Evolutionary conservation across 2,113 vertebrate species (phyloP).

Genomic region (Motacilla tschutschensis): DNA sequence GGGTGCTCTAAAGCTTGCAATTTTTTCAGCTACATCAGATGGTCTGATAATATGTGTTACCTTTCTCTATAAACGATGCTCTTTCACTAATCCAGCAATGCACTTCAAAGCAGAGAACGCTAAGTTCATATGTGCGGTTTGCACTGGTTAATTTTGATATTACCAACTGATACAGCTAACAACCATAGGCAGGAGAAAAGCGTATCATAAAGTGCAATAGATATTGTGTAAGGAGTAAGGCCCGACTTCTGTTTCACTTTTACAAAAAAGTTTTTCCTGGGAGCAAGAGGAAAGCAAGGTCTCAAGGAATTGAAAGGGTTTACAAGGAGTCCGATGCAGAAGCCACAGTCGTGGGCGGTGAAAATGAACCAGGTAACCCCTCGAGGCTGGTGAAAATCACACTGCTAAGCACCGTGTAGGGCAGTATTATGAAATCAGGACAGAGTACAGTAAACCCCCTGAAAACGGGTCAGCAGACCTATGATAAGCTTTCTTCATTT

Average conservation of each 20-base stretch:
- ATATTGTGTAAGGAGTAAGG: neutral
- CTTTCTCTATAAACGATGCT: neutral
- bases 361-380: neutral
- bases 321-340: neutral
- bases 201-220: neutral
- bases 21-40: neutral
- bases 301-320: neutral
- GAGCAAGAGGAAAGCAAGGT: neutral
- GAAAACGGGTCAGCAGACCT: neutral
- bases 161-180: neutral
- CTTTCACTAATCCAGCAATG: neutral
- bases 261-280: neutral
- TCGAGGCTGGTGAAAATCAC: neutral
- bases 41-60: neutral
- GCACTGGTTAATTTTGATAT: neutral
- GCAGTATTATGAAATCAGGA: constrained; percentile 12
- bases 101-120: neutral
- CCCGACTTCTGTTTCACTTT: neutral
- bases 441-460: constrained; percentile 22
- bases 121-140: accelerated
- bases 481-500: neutral
- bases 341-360: neutral
- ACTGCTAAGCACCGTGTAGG: neutral
- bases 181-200: neutral
- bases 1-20: neutral